Percentiles rank a stretch among this genome's conserved stretches.
phyloP scores from a whole-genome alignment of 1,140 invertebrate species.

The Scaptomyza graminum region DNA sequence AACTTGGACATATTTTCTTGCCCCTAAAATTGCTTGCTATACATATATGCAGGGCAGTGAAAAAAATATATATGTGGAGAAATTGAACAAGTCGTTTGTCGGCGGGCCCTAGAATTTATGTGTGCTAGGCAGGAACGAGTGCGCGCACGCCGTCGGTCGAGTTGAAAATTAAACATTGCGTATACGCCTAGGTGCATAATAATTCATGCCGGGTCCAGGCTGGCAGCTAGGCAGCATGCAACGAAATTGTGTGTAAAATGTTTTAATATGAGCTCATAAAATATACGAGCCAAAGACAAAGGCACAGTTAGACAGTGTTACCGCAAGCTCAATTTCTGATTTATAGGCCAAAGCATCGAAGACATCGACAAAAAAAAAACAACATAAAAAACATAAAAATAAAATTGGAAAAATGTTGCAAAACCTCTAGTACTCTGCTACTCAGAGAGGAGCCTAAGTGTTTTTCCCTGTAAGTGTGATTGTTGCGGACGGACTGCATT shows the following conservation, averaged over 20 bases:
- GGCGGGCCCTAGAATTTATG: conserved; percentile 73
- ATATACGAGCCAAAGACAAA: conserved; percentile 67
- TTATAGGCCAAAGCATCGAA: conserved; percentile 49
- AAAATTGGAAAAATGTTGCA: conserved; percentile 19
- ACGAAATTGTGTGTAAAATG: conserved; percentile 81
- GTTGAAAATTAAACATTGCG: conserved; percentile 83
- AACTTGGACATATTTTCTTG: conserved; percentile 50
- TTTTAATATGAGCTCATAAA: conserved; percentile 78
- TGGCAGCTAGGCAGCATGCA: conserved; percentile 39
- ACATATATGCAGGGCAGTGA: background rate
- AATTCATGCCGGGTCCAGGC: conserved; percentile 66
- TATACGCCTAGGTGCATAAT: conserved; percentile 83
- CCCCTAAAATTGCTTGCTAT: conserved; percentile 5
- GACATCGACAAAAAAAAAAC: conserved; percentile 18
- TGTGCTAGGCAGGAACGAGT: conserved; percentile 40
- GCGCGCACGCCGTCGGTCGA: conserved; percentile 49
- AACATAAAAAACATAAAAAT: conserved; percentile 8
- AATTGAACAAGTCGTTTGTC: conserved; percentile 82
- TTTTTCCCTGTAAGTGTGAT: conserved; percentile 39
- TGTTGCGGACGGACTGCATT: conserved; percentile 12
- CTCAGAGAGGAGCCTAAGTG: conserved; percentile 53
- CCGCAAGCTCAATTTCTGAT: conserved; percentile 77
- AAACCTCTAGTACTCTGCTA: background rate
- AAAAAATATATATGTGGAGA: conserved; percentile 55
- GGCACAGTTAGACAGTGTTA: conserved; percentile 26